phyloP scores from a whole-genome alignment of 2,888 invertebrate species.

The Drosophila mimica region DNA sequence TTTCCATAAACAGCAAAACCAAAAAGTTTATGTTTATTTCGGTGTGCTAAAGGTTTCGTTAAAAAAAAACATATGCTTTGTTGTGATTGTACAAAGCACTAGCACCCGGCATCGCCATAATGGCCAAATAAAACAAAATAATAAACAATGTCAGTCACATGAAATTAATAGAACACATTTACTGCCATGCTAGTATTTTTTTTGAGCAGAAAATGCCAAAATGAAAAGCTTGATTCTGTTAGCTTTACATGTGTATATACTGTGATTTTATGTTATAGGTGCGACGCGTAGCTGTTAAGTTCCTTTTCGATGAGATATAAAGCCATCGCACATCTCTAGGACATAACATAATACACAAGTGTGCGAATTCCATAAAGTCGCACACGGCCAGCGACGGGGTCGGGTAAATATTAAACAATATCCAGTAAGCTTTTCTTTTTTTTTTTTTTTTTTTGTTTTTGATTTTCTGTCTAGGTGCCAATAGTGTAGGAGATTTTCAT shows the following conservation, averaged over 20 bases:
- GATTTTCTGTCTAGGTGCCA: slow-evolving; percentile 1
- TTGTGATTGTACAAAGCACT: background rate
- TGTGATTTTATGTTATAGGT: slow-evolving; percentile 10
- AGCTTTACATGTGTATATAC: slow-evolving; percentile 1
- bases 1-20: background rate
- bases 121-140: background rate
- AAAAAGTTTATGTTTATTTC: background rate
- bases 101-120: background rate
- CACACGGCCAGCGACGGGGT: slow-evolving; percentile 52
- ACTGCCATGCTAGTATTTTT: background rate
- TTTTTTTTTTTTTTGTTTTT: background rate
- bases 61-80: background rate
- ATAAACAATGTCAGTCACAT: background rate
- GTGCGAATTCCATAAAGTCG: slow-evolving; percentile 60
- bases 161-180: background rate
- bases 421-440: slow-evolving; percentile 5
- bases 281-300: slow-evolving; percentile 17
- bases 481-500: slow-evolving; percentile 38
- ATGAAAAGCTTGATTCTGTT: background rate
- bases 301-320: slow-evolving; percentile 9
- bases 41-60: background rate
- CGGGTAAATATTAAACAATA: slow-evolving; percentile 60
- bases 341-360: slow-evolving; percentile 47
- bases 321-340: slow-evolving; percentile 33
- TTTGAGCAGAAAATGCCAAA: background rate